Evolutionary conservation across 2,888 invertebrate genomes (phyloP).

Genomic region (Hemicrepidius hirtus): DNA sequence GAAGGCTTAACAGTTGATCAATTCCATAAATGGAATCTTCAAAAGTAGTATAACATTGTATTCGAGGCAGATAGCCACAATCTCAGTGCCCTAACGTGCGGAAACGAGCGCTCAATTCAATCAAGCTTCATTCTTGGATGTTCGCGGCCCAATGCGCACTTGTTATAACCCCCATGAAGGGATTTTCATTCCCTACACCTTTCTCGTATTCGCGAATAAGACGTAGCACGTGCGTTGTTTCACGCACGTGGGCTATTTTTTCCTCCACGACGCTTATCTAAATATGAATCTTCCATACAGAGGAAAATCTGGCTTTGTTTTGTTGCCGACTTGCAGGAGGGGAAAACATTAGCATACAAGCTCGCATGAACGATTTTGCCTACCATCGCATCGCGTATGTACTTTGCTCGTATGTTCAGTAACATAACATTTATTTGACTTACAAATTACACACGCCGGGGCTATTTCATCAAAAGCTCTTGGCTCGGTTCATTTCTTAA

Average conservation of each 20-base stretch:
- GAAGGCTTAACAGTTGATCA: background rate
- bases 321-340: background rate
- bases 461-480: slow-evolving; percentile 67
- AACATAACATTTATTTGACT: slow-evolving; percentile 70
- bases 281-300: slow-evolving; percentile 36
- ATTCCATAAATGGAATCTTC: slow-evolving; percentile 34
- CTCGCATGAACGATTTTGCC: slow-evolving; percentile 59
- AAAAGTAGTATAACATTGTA: slow-evolving; percentile 51
- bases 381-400: slow-evolving; percentile 38
- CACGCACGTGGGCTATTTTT: slow-evolving; percentile 35
- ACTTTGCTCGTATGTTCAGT: slow-evolving; percentile 55
- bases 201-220: background rate
- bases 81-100: slow-evolving; percentile 67
- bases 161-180: slow-evolving; percentile 59
- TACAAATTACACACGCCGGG: slow-evolving; percentile 67
- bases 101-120: slow-evolving; percentile 68
- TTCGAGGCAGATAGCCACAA: slow-evolving; percentile 63
- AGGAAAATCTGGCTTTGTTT: slow-evolving; percentile 36
- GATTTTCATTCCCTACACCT: slow-evolving; percentile 51
- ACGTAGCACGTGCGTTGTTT: slow-evolving; percentile 38
- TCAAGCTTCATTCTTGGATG: slow-evolving; percentile 64
- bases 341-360: slow-evolving; percentile 63
- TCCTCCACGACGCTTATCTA: slow-evolving; percentile 25
- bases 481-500: slow-evolving; percentile 71
- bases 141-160: slow-evolving; percentile 65